Conservation (phyloP, 92 coral and sea anemone species). For the Zoanthus sociatus region DNA sequence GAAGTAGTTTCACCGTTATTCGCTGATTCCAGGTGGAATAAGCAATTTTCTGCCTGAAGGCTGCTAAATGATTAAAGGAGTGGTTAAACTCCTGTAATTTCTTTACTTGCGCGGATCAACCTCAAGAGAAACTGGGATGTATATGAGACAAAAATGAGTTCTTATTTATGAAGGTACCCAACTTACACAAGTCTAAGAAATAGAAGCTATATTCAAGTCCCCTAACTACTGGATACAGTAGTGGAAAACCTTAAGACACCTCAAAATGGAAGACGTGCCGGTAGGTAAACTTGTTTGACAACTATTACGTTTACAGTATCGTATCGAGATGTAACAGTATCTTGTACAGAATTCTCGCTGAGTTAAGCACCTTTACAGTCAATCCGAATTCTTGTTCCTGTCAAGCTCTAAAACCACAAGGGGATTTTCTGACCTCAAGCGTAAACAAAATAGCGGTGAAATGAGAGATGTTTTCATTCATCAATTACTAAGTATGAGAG, state of each 20-base stretch:
- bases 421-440: slow-evolving; percentile 19
- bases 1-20: background rate
- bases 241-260: background rate
- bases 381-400: slow-evolving; percentile 7
- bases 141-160: background rate
- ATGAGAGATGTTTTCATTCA: slow-evolving; percentile 8
- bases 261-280: background rate
- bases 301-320: slow-evolving; percentile 1
- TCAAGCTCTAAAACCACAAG: slow-evolving; percentile 17
- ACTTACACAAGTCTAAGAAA: too few relatives aligned
- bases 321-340: slow-evolving; percentile 24
- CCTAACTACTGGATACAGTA: background rate
- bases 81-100: slow-evolving; percentile 30
- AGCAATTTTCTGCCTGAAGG: background rate
- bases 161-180: background rate
- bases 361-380: background rate
- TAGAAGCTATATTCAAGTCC: background rate
- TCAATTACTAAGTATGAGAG: background rate
- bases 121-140: background rate
- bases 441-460: background rate
- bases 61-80: slow-evolving; percentile 15
- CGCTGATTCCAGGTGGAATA: background rate
- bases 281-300: slow-evolving; percentile 25
- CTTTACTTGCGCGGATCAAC: background rate
- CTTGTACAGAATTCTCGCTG: background rate